A percentile compares a stretch with the other conserved stretches of the same genome.
Evolutionary conservation across 2,113 vertebrate species (phyloP).

Genomic region (Oncorhynchus masou): DNA sequence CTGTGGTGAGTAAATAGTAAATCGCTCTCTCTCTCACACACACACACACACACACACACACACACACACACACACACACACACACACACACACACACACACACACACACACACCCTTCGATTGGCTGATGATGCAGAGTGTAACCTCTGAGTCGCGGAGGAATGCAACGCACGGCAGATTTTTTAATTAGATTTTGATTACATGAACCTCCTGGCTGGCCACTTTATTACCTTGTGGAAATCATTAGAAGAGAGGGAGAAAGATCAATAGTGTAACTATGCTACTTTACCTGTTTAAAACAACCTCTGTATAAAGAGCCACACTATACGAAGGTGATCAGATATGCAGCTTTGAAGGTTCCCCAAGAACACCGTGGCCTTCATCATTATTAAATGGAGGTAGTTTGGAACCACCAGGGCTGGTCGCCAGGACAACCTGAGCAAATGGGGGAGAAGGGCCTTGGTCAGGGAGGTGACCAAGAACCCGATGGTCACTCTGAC

Average conservation of each 20-base stretch:
- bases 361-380: no score
- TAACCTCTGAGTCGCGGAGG: not conserved
- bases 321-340: not conserved
- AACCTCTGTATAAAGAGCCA: not conserved
- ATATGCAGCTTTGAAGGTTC: not conserved
- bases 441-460: no score
- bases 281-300: not conserved
- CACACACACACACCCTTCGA: not conserved
- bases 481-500: no score
- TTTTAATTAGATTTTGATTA: conserved; percentile 2
- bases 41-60: no score
- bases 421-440: no score
- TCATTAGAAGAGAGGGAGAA: not conserved
- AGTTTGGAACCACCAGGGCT: no score
- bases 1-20: no score
- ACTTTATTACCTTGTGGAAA: conserved; percentile 6
- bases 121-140: not conserved
- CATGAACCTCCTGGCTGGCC: not conserved
- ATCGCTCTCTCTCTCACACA: no score
- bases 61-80: no score
- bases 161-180: not conserved
- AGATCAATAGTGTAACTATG: not conserved
- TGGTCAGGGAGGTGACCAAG: no score
- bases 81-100: no score
- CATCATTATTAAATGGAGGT: no score